Evolutionary conservation across 2,113 vertebrate genomes (phyloP), one percentile per base, ranked within the genome.

Genomic region (Mixornis gularis): DNA sequence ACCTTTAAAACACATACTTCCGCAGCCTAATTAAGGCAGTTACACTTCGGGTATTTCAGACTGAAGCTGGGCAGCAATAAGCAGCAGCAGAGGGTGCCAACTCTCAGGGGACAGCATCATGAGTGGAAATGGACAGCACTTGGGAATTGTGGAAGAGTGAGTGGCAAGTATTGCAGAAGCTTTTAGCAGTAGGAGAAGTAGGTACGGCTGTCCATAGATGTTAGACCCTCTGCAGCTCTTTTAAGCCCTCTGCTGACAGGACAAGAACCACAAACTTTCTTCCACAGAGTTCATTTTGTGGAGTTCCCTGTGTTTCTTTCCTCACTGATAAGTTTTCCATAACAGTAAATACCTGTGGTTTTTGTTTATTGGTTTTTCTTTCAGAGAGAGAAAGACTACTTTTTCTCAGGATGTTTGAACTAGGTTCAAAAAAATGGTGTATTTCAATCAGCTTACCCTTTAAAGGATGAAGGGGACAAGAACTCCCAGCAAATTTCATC

Each of bases 1-100:
- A 96, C 95, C 96, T 96, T 96, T 96, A 91, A 70, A 87, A 63
- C n/a, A 0, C 89, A 87, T 93, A 59, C 71, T 95, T 92, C 79
- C 7, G 0, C 36, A 69, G 91, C 59, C 89, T 72, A 85, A 92
- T 88, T 87, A 87, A 92, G 81, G 81, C 84, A 77, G 74, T 77
- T 77, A 62, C 63, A 63, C 78, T 73, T 32, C 0, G 81, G 74
- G 87, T 55, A 59, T 94, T 92, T 90, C 78, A 44, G 83, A 58
- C 58, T 62, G 87, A 55, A 92, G 89, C 59, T 59, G 87, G 84
- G 73, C 87, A 63, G 86, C 86, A 60, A 2, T 26, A 7, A 7
- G 72, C 79, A 71, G 92, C 79, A 62, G 43, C 52, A 38, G 36
- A 36, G 44, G 80, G 65, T 90, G 82, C 79, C 81, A 85, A 3